Evolutionary conservation across 2,113 vertebrate genomes (phyloP).

Genomic region (Lasiurus borealis): DNA sequence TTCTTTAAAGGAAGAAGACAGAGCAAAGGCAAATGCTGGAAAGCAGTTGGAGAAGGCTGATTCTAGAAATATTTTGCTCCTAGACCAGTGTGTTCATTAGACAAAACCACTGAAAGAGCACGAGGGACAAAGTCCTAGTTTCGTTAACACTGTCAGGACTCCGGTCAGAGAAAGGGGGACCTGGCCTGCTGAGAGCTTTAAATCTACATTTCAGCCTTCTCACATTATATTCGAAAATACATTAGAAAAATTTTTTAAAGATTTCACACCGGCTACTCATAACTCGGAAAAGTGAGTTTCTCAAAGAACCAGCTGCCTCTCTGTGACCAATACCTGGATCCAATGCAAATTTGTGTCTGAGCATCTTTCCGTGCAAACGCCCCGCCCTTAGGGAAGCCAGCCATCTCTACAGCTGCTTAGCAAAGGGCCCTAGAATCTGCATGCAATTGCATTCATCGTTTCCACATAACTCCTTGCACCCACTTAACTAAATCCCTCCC

Average conservation of each 20-base stretch:
- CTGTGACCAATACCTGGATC: not conserved
- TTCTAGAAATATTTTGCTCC: slow-evolving; percentile 64
- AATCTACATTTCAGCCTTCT: not conserved
- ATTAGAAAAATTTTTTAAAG: not conserved
- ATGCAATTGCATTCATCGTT: not conserved
- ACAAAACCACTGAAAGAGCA: not conserved
- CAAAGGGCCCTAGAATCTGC: not conserved
- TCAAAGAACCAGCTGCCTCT: slow-evolving; percentile 13
- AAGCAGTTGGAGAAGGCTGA: not conserved
- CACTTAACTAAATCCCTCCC: not conserved
- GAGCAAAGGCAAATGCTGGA: slow-evolving; percentile 56
- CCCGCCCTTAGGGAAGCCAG: not conserved
- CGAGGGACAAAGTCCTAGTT: not conserved
- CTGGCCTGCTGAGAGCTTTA: not conserved
- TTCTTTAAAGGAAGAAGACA: slow-evolving; percentile 52
- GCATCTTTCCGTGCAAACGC: not conserved
- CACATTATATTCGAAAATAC: not conserved
- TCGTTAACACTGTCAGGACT: not conserved
- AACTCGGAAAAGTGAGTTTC: not conserved
- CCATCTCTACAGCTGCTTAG: not conserved
- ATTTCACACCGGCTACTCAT: not conserved
- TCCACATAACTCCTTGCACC: not conserved
- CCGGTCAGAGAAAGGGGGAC: not conserved
- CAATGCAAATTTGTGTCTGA: not conserved
- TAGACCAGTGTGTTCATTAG: slow-evolving; percentile 13